These are phyloP conservation scores for Salvelinus namaycush DNA, from an alignment of 2,113 vertebrate species.

Conservation along the genomic window DNA sequence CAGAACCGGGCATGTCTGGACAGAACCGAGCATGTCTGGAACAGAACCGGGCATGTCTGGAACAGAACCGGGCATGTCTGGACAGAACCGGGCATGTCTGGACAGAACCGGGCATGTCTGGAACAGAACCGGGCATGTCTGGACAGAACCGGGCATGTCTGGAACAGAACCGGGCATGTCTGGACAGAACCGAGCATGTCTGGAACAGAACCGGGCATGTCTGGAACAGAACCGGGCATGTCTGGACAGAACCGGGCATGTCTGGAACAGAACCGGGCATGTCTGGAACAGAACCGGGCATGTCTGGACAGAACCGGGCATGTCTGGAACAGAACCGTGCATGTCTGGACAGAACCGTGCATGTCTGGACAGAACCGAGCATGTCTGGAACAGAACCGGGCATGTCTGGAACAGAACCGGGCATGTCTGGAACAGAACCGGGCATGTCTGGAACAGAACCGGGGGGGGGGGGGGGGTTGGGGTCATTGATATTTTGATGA, in stretches of 20 bases:
- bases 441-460: slow-evolving; percentile 63
- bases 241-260: slow-evolving; percentile 59
- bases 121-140: slow-evolving; percentile 27
- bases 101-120: slow-evolving; percentile 81
- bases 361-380: slow-evolving; percentile 72
- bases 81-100: slow-evolving; percentile 23
- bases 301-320: slow-evolving; percentile 75
- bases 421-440: slow-evolving; percentile 72
- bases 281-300: slow-evolving; percentile 61
- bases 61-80: background rate
- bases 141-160: slow-evolving; percentile 80
- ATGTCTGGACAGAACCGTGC: slow-evolving; percentile 71
- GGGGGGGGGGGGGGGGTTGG: slow-evolving; percentile 30
- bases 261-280: slow-evolving; percentile 75
- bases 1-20: slow-evolving; percentile 79
- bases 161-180: background rate
- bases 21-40: slow-evolving; percentile 41
- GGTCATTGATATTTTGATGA: background rate
- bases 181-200: too few relatives aligned
- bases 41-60: slow-evolving; percentile 79
- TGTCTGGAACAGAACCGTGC: slow-evolving; percentile 61
- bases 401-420: slow-evolving; percentile 66
- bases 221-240: slow-evolving; percentile 79
- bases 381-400: slow-evolving; percentile 68
- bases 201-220: slow-evolving; percentile 77